phyloP scores from a whole-genome alignment of 2,113 vertebrate species.

The Hippopotamus amphibius region DNA sequence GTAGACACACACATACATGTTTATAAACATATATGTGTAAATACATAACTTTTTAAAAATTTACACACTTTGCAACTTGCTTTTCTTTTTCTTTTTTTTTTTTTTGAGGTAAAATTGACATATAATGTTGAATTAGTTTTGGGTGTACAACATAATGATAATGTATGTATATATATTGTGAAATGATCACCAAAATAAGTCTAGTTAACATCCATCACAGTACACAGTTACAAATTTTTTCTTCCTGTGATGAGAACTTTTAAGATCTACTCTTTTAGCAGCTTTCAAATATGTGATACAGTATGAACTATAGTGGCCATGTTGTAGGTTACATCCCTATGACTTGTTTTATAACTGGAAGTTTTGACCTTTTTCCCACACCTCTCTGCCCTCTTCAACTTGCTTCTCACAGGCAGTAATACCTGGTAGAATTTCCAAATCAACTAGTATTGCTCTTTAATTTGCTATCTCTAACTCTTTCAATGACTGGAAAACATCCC shows the following conservation, averaged over 20 bases:
- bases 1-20: not conserved
- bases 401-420: constrained; percentile 11
- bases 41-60: not conserved
- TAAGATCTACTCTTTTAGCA: not conserved
- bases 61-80: not conserved
- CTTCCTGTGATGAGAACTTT: not conserved
- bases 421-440: not conserved
- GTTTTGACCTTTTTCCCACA: not conserved
- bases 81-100: not conserved
- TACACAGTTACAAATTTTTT: not conserved
- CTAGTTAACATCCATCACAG: not conserved
- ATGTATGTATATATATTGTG: not conserved
- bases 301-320: not conserved
- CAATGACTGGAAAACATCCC: not conserved
- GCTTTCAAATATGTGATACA: not conserved
- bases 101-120: not conserved
- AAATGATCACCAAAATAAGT: not conserved
- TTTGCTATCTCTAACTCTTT: not conserved
- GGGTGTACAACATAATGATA: not conserved
- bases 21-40: not conserved
- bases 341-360: not conserved
- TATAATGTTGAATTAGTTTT: not conserved
- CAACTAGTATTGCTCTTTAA: not conserved
- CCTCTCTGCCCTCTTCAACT: not conserved
- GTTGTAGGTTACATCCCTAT: not conserved